Conservation (phyloP, 2,797 vertebrate species). For the Gadopsis bispinosus region DNA sequence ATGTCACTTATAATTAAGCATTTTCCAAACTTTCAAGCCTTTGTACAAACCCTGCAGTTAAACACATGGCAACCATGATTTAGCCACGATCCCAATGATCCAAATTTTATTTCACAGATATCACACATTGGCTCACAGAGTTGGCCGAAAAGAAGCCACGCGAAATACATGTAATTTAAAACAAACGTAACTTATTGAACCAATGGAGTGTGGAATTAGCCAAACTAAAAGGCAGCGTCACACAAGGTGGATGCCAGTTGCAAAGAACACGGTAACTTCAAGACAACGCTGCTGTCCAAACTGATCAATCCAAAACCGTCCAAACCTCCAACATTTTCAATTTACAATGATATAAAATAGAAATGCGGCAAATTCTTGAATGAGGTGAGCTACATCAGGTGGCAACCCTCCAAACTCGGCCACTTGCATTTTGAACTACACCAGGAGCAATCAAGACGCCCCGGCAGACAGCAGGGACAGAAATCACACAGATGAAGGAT, state of each 20-base stretch:
- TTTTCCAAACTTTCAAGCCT: too few relatives aligned
- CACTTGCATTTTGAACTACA: slow-evolving; percentile 3
- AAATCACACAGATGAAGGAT: slow-evolving; percentile 5
- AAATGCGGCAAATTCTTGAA: neutral
- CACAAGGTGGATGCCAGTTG: neutral
- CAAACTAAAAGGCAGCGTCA: neutral
- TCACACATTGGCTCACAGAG: neutral
- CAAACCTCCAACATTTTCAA: neutral
- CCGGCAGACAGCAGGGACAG: slow-evolving; percentile 2
- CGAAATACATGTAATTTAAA: neutral
- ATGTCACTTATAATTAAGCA: too few relatives aligned
- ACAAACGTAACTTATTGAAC: neutral
- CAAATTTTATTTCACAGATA: too few relatives aligned
- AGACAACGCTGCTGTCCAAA: too few relatives aligned
- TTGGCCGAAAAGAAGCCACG: too few relatives aligned
- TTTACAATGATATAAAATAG: neutral
- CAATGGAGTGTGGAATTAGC: too few relatives aligned
- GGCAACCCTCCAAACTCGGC: neutral
- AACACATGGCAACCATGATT: neutral
- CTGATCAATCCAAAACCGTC: neutral
- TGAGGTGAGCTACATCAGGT: neutral
- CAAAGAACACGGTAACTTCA: too few relatives aligned
- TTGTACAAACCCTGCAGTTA: too few relatives aligned
- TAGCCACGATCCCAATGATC: neutral
- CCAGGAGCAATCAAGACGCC: neutral